These are phyloP conservation scores for Danio choprae DNA, from an alignment of 2,797 vertebrate species.

Conservation along the genomic window DNA sequence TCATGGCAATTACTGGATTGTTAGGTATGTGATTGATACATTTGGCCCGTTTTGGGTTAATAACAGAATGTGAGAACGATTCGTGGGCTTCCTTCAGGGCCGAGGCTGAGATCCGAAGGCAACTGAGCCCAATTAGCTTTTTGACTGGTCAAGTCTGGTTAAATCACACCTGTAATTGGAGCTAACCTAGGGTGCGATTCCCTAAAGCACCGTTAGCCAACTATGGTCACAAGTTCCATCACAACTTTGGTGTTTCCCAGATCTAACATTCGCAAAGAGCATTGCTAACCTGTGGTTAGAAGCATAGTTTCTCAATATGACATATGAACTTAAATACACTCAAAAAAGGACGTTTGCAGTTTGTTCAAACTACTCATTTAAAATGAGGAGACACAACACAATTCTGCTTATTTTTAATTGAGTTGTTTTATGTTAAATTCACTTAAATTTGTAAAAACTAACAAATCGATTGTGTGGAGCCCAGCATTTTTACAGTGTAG, in stretches of 20 bases:
- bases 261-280: background rate
- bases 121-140: constrained; percentile 65
- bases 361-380: no score
- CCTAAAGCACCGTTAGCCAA: constrained; percentile 32
- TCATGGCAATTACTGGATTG: constrained; percentile 51
- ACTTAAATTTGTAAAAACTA: no score
- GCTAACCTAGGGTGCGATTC: constrained; percentile 57
- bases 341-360: no score
- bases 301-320: no score
- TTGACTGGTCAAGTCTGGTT: constrained; percentile 64
- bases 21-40: constrained; percentile 58
- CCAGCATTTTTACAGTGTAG: no score
- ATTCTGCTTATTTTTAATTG: no score
- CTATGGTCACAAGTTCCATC: background rate
- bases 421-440: no score
- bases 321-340: no score
- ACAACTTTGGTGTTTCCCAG: background rate
- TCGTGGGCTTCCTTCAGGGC: background rate
- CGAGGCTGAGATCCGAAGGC: constrained; percentile 26
- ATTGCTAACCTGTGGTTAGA: no score
- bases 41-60: constrained; percentile 61
- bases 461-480: no score
- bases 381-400: no score
- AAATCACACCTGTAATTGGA: constrained; percentile 75
- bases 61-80: constrained; percentile 50